These are phyloP conservation scores for Nycticorax nycticorax DNA, from an alignment of 2,113 vertebrate genomes.

Conservation along the genomic window DNA sequence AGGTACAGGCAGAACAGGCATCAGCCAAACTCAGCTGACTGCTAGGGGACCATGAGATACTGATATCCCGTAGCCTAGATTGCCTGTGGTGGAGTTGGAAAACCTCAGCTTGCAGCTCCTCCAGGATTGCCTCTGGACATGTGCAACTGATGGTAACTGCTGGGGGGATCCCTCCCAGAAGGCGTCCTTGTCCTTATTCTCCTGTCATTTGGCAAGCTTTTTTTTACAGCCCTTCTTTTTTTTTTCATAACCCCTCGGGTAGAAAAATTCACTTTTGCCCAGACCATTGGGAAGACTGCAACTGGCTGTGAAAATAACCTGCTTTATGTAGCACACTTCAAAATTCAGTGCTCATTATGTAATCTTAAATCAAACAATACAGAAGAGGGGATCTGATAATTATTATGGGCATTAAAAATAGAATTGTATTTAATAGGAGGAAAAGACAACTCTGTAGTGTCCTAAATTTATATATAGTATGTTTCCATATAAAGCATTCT, in stretches of 20 bases:
- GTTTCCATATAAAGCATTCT: background rate
- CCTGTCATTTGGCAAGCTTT: background rate
- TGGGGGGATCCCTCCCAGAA: background rate
- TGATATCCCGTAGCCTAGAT: background rate
- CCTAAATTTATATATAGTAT: background rate
- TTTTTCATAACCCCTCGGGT: accelerated
- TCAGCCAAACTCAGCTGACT: background rate
- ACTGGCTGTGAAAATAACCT: background rate
- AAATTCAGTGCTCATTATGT: background rate
- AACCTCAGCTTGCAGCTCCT: background rate
- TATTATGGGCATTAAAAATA: background rate
- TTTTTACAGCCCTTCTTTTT: background rate
- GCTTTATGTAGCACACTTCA: background rate
- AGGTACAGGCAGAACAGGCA: background rate
- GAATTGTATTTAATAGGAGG: background rate
- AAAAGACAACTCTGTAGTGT: background rate
- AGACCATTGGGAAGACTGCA: background rate
- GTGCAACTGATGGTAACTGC: background rate
- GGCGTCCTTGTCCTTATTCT: background rate
- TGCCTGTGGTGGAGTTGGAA: background rate
- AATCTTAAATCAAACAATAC: background rate
- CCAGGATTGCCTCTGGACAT: background rate
- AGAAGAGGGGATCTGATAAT: background rate
- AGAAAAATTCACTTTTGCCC: background rate
- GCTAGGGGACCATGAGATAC: background rate